Evolutionary conservation across 2,113 vertebrate species (phyloP).

Genomic region (Monarcha castaneiventris): DNA sequence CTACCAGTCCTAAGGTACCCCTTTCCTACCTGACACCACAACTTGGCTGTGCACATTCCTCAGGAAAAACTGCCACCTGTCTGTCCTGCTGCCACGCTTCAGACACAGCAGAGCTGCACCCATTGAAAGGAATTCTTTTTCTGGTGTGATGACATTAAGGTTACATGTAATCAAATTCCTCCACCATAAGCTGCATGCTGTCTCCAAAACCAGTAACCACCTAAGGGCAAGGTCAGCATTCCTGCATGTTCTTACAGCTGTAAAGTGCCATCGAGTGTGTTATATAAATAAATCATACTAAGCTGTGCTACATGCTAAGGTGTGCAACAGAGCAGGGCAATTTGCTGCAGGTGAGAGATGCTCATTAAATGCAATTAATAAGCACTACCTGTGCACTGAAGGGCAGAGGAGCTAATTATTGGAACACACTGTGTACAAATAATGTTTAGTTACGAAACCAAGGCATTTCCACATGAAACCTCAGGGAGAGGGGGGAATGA

Average conservation of each 20-base stretch:
- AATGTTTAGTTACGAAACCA: not conserved
- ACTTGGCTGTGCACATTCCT: not conserved
- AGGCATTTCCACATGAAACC: not conserved
- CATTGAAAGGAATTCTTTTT: not conserved
- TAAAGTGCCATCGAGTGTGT: not conserved
- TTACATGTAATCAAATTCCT: not conserved
- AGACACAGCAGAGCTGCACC: not conserved
- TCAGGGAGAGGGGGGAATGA: not conserved
- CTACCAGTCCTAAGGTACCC: not conserved
- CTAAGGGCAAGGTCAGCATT: not conserved
- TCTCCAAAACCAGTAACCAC: not conserved
- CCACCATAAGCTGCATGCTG: not conserved
- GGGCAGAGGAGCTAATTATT: not conserved
- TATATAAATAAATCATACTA: not conserved
- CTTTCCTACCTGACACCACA: not conserved
- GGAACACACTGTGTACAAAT: not conserved
- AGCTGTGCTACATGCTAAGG: not conserved
- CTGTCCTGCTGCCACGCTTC: not conserved
- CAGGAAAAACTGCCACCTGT: not conserved
- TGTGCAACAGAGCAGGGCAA: not conserved
- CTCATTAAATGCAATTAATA: not conserved
- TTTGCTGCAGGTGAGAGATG: not conserved
- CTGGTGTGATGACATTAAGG: not conserved
- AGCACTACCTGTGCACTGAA: not conserved
- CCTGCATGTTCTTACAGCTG: not conserved